Conservation (phyloP, 2,888 invertebrate species). For the Pterostichus niger region DNA sequence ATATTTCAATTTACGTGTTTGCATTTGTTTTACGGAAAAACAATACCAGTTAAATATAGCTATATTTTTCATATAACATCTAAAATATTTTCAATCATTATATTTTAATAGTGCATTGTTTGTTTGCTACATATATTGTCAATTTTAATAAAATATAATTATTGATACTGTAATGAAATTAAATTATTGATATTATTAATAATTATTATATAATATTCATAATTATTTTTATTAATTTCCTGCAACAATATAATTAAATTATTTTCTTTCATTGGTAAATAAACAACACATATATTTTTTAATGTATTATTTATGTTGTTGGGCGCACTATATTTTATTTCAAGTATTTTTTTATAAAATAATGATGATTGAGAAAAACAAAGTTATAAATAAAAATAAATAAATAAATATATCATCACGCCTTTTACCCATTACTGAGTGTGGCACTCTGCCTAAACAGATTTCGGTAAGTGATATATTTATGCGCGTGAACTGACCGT, state of each 20-base stretch:
- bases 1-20: constrained; percentile 55
- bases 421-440: too few relatives aligned
- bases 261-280: not conserved
- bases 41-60: constrained; percentile 40
- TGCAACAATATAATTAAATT: not conserved
- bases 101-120: constrained; percentile 20
- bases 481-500: too few relatives aligned
- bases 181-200: constrained; percentile 36
- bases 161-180: constrained; percentile 6
- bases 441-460: too few relatives aligned
- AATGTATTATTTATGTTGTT: too few relatives aligned
- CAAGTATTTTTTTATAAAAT: not conserved
- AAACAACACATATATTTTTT: not conserved
- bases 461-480: too few relatives aligned
- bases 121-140: constrained; percentile 12
- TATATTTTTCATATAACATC: constrained; percentile 36
- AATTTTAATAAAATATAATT: constrained; percentile 31
- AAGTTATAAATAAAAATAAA: too few relatives aligned
- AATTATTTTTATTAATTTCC: constrained; percentile 17
- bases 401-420: too few relatives aligned
- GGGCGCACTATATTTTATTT: too few relatives aligned
- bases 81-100: constrained; percentile 29
- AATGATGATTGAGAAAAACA: not conserved
- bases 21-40: constrained; percentile 52
- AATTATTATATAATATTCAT: not conserved